phyloP scores from a whole-genome alignment of 2,888 invertebrate genomes.

The Ennomos fuscantarius region DNA sequence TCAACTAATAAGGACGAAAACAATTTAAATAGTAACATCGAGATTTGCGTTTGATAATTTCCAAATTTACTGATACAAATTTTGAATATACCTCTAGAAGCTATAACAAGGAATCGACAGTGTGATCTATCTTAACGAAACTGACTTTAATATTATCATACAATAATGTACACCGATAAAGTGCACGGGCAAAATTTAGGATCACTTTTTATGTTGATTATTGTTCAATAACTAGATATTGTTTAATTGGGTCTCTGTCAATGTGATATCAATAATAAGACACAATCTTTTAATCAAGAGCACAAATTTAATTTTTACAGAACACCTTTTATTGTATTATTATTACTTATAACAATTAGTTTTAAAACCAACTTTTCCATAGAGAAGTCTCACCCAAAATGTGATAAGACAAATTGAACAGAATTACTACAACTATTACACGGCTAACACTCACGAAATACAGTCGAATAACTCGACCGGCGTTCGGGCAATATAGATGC shows the following conservation, averaged over 20 bases:
- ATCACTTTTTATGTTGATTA: conserved; percentile 54
- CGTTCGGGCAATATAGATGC: no score
- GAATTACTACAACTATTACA: no score
- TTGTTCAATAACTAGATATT: conserved; percentile 57
- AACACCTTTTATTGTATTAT: no score
- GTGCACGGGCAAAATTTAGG: conserved; percentile 58
- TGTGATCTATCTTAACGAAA: conserved; percentile 53
- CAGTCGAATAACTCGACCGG: no score
- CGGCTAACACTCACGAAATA: no score
- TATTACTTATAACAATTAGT: no score
- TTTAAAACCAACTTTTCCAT: no score
- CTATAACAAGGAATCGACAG: conserved; percentile 61
- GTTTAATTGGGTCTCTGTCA: conserved; percentile 53
- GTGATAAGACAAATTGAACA: no score
- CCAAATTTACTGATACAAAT: conserved; percentile 61
- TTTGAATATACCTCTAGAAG: conserved; percentile 73
- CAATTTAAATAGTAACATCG: conserved; percentile 61
- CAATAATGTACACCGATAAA: conserved; percentile 62
- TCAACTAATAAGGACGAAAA: conserved; percentile 50
- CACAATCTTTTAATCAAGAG: conserved; percentile 8
- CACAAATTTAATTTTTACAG: conserved; percentile 5
- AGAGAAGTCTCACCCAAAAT: no score
- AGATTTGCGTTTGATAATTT: conserved; percentile 56
- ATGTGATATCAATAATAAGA: conserved; percentile 27
- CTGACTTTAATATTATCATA: conserved; percentile 52